These are phyloP conservation scores for Cephalopachus bancanus DNA, from an alignment of 2,797 vertebrate species.

Conservation along the genomic window DNA sequence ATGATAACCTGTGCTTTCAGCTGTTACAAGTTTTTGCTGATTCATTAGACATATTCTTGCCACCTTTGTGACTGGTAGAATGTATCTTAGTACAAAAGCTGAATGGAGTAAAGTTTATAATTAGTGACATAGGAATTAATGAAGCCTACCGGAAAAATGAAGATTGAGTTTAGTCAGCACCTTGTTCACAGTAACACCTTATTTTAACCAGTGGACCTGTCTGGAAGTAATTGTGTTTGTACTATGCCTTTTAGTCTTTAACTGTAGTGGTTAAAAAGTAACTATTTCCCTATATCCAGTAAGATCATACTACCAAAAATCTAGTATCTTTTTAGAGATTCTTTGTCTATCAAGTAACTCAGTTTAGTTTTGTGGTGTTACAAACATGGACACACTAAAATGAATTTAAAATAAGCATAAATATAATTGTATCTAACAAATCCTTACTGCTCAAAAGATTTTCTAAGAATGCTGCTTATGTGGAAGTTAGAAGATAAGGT, in stretches of 20 bases:
- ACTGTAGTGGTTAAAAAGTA: not conserved
- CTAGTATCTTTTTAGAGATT: not conserved
- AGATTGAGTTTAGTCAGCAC: not conserved
- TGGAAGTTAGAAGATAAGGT: not conserved
- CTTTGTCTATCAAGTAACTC: not conserved
- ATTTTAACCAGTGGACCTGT: not conserved
- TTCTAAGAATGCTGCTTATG: not conserved
- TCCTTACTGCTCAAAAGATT: not conserved
- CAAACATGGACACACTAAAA: not conserved
- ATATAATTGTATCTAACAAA: not conserved
- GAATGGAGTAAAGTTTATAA: not conserved
- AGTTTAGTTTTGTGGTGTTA: not conserved
- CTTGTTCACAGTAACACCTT: not conserved
- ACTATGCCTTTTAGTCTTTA: not conserved
- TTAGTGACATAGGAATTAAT: not conserved
- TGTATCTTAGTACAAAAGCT: not conserved
- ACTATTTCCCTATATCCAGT: not conserved
- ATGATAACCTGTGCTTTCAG: constrained; percentile 27
- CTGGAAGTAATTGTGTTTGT: not conserved
- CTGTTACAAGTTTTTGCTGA: not conserved
- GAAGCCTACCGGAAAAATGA: not conserved
- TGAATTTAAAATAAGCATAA: not conserved
- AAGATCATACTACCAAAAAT: not conserved
- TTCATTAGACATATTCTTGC: constrained; percentile 8
- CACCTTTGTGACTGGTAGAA: not conserved